Percentiles rank a stretch among this genome's conserved stretches.
phyloP scores from a whole-genome alignment of 23 tunicate species.

The Ascidia mentula region DNA sequence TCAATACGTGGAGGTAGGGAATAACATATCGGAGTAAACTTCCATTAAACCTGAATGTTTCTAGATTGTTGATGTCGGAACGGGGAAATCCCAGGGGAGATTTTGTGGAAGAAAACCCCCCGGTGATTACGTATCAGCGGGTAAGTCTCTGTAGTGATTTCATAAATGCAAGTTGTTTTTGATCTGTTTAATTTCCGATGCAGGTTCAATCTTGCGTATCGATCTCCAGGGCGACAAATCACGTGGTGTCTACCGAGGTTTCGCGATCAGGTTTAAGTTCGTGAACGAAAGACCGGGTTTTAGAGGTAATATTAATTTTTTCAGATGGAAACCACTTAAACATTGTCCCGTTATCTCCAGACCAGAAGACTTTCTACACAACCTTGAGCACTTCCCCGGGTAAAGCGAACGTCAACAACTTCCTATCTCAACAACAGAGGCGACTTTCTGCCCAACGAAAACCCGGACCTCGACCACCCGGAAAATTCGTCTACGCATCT shows the following conservation, averaged over 20 bases:
- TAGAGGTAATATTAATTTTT: not conserved
- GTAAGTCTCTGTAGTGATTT: constrained; percentile 19
- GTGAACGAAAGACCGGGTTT: not conserved
- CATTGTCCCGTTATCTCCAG: not conserved
- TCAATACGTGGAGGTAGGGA: constrained; percentile 44
- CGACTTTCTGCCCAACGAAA: not conserved
- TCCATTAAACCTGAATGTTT: not conserved
- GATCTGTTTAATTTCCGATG: not conserved
- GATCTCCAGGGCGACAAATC: constrained; percentile 45
- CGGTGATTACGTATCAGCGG: constrained; percentile 70
- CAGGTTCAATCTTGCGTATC: constrained; percentile 40
- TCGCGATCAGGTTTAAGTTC: not conserved
- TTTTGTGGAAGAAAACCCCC: constrained; percentile 61
- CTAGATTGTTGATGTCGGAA: constrained; percentile 54
- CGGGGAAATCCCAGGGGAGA: constrained; percentile 73
- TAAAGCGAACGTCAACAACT: not conserved
- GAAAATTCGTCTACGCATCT: not conserved
- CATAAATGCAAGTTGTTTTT: not conserved
- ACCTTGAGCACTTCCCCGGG: not conserved
- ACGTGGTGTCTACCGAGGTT: not conserved
- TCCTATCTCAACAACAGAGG: not conserved
- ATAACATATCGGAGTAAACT: too few relatives aligned
- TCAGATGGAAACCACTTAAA: not conserved
- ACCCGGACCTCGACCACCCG: not conserved
- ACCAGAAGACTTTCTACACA: not conserved